Evolutionary conservation across 2,888 invertebrate species (phyloP), one percentile per base, ranked within the genome.

Genomic region (Erebia aethiops): DNA sequence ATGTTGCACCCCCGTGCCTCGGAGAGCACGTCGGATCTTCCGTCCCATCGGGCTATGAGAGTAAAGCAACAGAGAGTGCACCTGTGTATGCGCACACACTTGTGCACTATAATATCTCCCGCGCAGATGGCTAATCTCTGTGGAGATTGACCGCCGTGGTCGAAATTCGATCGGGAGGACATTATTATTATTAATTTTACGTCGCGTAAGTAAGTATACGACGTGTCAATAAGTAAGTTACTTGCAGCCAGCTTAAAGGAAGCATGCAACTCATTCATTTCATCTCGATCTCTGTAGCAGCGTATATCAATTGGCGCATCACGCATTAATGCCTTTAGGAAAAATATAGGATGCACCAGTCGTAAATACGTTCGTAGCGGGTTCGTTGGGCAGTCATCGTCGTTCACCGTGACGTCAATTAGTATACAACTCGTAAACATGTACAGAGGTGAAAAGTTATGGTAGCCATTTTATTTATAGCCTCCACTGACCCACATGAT

Each of bases 291-390:
- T 77, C 71, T 64, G 69, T 71, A 60, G 54, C 18, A 18, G 18
- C 71, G 68, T 89, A 90, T 89, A 84, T 90, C 88, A 90, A 85
- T 90, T 87, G 78, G 82, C 86, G 82, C 86, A 86, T 87, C 86
- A 86, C 81, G 81, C 86, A 86, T 87, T 87, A 87, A 85, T 86
- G 84, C 84, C 84, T 84, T 84, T 77, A 82, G 81, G 84, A 89
- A 89, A 90, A 90, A 88, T 90, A 89, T 87, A 81, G 83, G 81
- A 87, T 85, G 83, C 84, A 84, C 69, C 79, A 71, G 74, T 81
- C 85, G 79, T 89, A 88, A 89, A 89, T 84, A 87, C 73, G 71
- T 78, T 77, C 77, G 76, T 77, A 79, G 79, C 78, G 80, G 76
- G 78, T 79, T 81, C 77, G 78, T 79, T 78, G 80, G 77, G 76